Evolutionary conservation across 2,113 vertebrate genomes (phyloP), one percentile per base, ranked within the genome.

Genomic region (Boulengeromyrus knoepffleri): DNA sequence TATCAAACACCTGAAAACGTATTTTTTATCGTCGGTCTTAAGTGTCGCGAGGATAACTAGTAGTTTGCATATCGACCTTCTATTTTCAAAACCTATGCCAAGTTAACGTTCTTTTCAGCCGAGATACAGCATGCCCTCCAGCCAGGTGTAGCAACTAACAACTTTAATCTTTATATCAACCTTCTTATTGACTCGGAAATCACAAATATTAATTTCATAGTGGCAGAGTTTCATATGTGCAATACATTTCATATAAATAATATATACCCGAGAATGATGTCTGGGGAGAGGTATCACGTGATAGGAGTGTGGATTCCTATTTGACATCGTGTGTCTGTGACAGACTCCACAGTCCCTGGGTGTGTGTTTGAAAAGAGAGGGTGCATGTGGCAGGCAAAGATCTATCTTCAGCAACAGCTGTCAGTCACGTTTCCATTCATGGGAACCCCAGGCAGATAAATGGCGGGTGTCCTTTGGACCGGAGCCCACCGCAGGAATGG

Each of bases 1-100:
- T 94, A 92, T 94, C 93, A 95, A 93, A 92, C 92, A 92, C 24
- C 10, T 90, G 91, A 88, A 89, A 91, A 92, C 92, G 91, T 91
- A 90, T 91, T 91, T 92, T 80, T 92, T 90, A 5, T 90, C 56
- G 27, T 92, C 90, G 89, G 91, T 91, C 89, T 89, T 92, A 92
- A 92, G 92, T 93, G 92, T 93, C 49, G 92, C 31, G 19, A 86
- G 12, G 92, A 91, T 91, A 90, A 39, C 24, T 53, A 36, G 74
- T 27, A n/a, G 66, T 27, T 52, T 62, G 31, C 10, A 13, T 50
- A 87, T 87, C 46, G n/a, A 50, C 7, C 45, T 50, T 50, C 21
- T 52, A 15, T 86, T 86, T 86, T 27, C n/a, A 47, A 50, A 86
- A 0, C 46, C 47, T 56, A 53, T 87, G 50, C 13, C 50, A 53